Evolutionary conservation across 2,888 invertebrate species (phyloP).

Genomic region (Hybos culiciformis): DNA sequence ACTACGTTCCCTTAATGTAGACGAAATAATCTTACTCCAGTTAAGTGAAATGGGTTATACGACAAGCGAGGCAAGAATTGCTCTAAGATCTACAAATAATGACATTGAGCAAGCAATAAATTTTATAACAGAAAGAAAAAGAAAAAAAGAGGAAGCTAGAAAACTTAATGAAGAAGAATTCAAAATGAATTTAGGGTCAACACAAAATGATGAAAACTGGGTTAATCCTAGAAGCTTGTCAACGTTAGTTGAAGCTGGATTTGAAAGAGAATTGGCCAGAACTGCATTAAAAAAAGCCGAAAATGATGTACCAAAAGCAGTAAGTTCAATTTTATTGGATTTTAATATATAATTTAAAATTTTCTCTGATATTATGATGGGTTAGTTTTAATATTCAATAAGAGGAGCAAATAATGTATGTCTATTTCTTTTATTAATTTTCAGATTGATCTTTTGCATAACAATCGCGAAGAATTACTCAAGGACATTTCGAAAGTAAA

Average conservation of each 20-base stretch:
- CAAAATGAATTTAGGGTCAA: constrained; percentile 21
- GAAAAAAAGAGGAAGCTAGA: constrained; percentile 38
- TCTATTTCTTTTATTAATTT: constrained; percentile 18
- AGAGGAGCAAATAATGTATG: not conserved
- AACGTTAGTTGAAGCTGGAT: constrained; percentile 56
- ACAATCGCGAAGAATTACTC: constrained; percentile 19
- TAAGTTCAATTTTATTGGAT: constrained; percentile 35
- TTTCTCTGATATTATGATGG: not conserved
- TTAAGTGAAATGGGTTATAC: constrained; percentile 53
- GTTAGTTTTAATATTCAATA: not conserved
- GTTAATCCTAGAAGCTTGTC: constrained; percentile 32
- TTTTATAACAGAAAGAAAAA: constrained; percentile 45
- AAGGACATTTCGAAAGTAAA: constrained; percentile 15
- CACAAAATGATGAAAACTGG: constrained; percentile 21
- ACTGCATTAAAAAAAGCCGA: constrained; percentile 50
- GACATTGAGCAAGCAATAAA: constrained; percentile 48
- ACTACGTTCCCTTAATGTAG: constrained; percentile 47
- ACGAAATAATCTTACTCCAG: constrained; percentile 38
- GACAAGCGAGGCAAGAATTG: constrained; percentile 52
- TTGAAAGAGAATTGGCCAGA: constrained; percentile 41
- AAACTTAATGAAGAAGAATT: constrained; percentile 40
- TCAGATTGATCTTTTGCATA: constrained; percentile 28
- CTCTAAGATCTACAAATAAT: constrained; percentile 46
- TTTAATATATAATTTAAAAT: not conserved
- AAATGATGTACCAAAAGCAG: constrained; percentile 54